Evolutionary conservation across 2,113 vertebrate genomes (phyloP), one percentile per base, ranked within the genome.

Genomic region (Apistogramma diplotaenia): DNA sequence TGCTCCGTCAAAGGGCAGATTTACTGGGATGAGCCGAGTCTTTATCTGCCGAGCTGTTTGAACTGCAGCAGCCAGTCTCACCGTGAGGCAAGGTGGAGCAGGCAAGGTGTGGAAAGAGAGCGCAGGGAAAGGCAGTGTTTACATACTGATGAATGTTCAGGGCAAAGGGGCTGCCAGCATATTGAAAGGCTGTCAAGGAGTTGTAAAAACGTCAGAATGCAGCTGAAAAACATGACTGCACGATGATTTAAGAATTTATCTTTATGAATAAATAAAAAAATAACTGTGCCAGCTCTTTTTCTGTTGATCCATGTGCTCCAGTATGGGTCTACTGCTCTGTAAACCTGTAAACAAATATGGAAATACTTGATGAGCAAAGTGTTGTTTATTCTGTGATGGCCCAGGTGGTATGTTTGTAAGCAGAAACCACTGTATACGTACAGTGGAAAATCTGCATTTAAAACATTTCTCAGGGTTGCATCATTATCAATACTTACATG

Each of bases 41-140:
- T 89, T 91, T 91, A 89, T 81, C 83, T 75, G 37, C 9, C 0
- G 16, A 71, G 83, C 73, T 82, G 87, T 91, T 91, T 89, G 81
- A 89, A 80, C 70, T 81, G 57, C 18, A 59, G 61, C 71, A 89
- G 58, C 19, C 72, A 78, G 16, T 76, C 76, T 85, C n/a, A 51
- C 84, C 60, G 56, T 75, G 46, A 82, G 76, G 83, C 60, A 56
- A 85, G 83, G 85, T 60, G 76, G 43, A 65, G 75, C 60, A 18
- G 75, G 35, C 8, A 1, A 61, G 74, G 37, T 73, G 81, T 62
- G 37, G 76, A 71, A n/a, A 61, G 79, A 79, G 56, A 8, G 65
- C 55, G 23, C 6, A 11, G 84, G 89, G 78, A 81, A 57, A 70
- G 85, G 81, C 77, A 11, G 6, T 84, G 86, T 93, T 85, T 81